Conservation (phyloP, 2,113 vertebrate genomes). For the Thamnophis sirtalis region DNA sequence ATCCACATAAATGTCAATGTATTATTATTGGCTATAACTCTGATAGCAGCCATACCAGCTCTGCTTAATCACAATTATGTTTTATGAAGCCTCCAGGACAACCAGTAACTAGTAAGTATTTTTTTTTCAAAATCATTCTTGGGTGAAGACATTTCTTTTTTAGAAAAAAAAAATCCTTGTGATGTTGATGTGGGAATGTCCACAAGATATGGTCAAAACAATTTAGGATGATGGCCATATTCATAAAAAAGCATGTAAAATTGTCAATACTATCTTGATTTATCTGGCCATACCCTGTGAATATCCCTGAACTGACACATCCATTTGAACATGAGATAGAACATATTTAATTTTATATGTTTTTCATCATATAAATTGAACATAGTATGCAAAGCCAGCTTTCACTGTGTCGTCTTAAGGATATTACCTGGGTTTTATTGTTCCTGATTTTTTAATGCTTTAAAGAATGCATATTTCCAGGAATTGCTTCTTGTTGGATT, state of each 20-base stretch:
- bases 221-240: not conserved
- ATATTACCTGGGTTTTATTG: not conserved
- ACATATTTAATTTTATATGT: conserved; percentile 20
- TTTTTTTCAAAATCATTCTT: conserved; percentile 44
- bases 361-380: conserved; percentile 24
- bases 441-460: not conserved
- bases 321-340: not conserved
- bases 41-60: conserved; percentile 33
- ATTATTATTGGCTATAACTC: conserved; percentile 43
- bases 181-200: not conserved
- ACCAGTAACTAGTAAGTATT: conserved; percentile 50
- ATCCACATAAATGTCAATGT: conserved; percentile 43
- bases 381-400: conserved; percentile 22
- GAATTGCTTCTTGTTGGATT: not conserved
- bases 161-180: conserved; percentile 28
- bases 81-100: conserved; percentile 47
- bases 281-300: not conserved
- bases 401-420: conserved; percentile 2
- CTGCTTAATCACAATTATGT: conserved; percentile 36
- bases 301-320: not conserved
- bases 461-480: conserved; percentile 32
- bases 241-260: not conserved
- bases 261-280: not conserved
- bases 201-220: not conserved
- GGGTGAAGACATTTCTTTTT: conserved; percentile 40